phyloP scores from a whole-genome alignment of 1,140 invertebrate species.

The Drosophila kepulauana region DNA sequence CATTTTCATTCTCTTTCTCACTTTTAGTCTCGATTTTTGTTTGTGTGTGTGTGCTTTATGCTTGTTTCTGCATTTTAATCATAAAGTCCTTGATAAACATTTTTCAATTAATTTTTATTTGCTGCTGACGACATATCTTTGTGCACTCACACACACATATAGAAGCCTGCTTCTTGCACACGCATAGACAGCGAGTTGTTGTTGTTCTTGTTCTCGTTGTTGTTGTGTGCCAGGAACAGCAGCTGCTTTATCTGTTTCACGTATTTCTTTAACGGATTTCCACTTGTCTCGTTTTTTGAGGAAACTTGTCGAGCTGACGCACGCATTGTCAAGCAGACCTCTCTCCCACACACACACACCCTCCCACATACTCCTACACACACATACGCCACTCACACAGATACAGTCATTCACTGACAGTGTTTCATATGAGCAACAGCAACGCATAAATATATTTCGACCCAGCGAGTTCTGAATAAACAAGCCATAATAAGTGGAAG shows the following conservation, averaged over 20 bases:
- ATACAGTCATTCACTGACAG: neutral
- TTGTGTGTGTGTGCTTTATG: neutral
- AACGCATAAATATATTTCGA: constrained; percentile 41
- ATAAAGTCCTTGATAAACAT: constrained; percentile 81
- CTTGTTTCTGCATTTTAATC: constrained; percentile 53
- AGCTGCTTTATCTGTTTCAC: constrained; percentile 74
- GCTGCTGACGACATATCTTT: constrained; percentile 77
- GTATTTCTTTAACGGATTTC: constrained; percentile 81
- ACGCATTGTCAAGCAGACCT: constrained; percentile 58
- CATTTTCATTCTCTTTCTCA: too few relatives aligned
- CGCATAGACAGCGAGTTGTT: constrained; percentile 1
- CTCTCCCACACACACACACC: constrained; percentile 32
- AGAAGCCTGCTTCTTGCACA: neutral
- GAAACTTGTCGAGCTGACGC: constrained; percentile 75
- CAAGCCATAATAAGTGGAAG: constrained; percentile 13
- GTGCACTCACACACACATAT: constrained; percentile 40
- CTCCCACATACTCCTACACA: constrained; percentile 11
- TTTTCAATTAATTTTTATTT: constrained; percentile 84
- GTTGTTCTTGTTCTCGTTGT: neutral
- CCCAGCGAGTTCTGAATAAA: constrained; percentile 26
- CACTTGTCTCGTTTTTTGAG: constrained; percentile 79
- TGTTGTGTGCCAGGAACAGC: constrained; percentile 43
- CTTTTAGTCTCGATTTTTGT: neutral
- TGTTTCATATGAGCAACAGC: constrained; percentile 28
- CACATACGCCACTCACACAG: constrained; percentile 25